Conservation (phyloP, 92 coral and sea anemone genomes). For the Porites rus region DNA sequence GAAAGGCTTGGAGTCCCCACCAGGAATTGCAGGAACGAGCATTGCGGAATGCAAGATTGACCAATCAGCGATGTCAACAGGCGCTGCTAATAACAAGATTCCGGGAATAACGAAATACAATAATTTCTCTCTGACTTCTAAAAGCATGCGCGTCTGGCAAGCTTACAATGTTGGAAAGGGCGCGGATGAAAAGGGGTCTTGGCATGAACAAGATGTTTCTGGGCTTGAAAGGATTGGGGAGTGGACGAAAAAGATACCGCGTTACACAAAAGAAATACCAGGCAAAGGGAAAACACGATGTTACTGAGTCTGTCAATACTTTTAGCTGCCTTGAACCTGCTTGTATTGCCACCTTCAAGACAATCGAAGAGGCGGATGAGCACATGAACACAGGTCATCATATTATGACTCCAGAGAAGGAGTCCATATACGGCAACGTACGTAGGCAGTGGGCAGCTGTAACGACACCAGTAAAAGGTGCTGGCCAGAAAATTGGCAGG, state of each 20-base stretch:
- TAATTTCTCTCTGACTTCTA: constrained; percentile 30
- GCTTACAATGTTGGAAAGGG: constrained; percentile 50
- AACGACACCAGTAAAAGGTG: constrained; percentile 20
- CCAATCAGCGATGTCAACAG: constrained; percentile 16
- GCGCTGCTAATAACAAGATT: constrained; percentile 31
- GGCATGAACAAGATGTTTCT: constrained; percentile 41
- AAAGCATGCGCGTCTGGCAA: constrained; percentile 47
- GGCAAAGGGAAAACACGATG: background rate
- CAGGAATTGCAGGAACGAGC: constrained; percentile 39
- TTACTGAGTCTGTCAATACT: background rate
- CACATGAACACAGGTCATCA: constrained; percentile 56
- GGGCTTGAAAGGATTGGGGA: constrained; percentile 50
- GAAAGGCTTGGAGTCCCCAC: constrained; percentile 40
- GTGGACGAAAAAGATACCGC: background rate
- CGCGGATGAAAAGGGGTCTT: constrained; percentile 15
- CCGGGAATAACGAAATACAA: constrained; percentile 27
- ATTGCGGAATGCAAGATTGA: constrained; percentile 54
- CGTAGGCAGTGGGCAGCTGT: constrained; percentile 46
- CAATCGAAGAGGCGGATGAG: constrained; percentile 62
- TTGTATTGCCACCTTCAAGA: constrained; percentile 42
- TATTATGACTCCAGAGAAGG: constrained; percentile 41
- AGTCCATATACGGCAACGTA: constrained; percentile 41
- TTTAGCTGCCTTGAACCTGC: constrained; percentile 53
- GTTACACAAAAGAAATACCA: constrained; percentile 8
- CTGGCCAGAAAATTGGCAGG: constrained; percentile 31